Conservation (phyloP, 2,113 vertebrate genomes). For the Girardinichthys multiradiatus region DNA sequence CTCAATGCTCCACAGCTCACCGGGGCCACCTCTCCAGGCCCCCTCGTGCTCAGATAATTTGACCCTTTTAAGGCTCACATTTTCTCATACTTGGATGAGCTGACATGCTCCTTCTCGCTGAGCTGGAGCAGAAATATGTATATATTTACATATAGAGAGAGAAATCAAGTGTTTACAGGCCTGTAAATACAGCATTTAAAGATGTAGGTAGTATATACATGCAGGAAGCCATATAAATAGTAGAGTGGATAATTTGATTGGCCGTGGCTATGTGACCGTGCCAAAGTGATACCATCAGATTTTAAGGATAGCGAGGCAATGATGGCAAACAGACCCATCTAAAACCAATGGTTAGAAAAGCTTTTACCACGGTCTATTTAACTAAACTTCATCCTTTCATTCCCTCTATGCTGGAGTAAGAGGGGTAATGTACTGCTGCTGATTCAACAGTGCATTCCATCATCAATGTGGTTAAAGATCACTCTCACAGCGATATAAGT, state of each 20-base stretch:
- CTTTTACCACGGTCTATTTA: constrained; percentile 16
- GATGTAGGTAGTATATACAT: constrained; percentile 52
- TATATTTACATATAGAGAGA: not conserved
- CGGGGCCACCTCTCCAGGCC: constrained; percentile 39
- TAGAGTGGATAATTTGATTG: constrained; percentile 75
- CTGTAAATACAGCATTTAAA: constrained; percentile 60
- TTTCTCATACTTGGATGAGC: constrained; percentile 62
- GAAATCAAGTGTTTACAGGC: constrained; percentile 65
- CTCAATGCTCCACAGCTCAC: constrained; percentile 60
- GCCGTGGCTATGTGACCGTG: constrained; percentile 57
- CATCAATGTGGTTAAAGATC: not conserved
- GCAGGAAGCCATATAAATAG: constrained; percentile 34
- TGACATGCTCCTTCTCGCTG: constrained; percentile 37
- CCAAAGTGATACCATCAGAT: constrained; percentile 70
- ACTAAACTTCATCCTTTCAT: constrained; percentile 11
- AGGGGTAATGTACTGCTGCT: constrained; percentile 4
- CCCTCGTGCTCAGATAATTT: constrained; percentile 57
- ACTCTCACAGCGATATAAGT: constrained; percentile 11
- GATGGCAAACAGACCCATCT: constrained; percentile 63
- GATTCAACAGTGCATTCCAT: constrained; percentile 8
- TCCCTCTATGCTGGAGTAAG: constrained; percentile 7
- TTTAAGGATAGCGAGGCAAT: constrained; percentile 57
- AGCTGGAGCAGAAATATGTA: constrained; percentile 53
- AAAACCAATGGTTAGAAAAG: constrained; percentile 68
- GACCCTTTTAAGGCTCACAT: constrained; percentile 65